Percentiles rank a stretch among this genome's conserved stretches.
These are phyloP conservation scores for Echeneis naucrates DNA, from an alignment of 2,797 vertebrate species.

Conservation along the genomic window DNA sequence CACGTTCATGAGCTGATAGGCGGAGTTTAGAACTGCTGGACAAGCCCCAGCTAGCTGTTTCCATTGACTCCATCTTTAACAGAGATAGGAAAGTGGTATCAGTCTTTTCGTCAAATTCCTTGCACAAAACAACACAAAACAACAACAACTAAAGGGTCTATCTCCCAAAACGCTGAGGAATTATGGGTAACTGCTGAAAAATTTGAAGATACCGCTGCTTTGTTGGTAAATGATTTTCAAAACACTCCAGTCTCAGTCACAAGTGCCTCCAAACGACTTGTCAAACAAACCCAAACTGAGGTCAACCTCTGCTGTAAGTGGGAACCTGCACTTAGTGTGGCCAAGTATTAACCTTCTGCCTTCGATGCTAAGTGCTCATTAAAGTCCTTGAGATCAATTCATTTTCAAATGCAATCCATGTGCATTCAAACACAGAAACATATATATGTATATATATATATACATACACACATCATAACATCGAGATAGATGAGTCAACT, in stretches of 20 bases:
- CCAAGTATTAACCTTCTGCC: slow-evolving; percentile 51
- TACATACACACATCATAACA: slow-evolving; percentile 56
- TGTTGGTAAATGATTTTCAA: slow-evolving; percentile 16
- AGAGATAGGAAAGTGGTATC: not conserved
- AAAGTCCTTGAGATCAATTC: slow-evolving; percentile 71
- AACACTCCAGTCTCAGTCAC: not conserved
- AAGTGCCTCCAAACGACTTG: slow-evolving; percentile 4
- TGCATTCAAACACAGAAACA: slow-evolving; percentile 65
- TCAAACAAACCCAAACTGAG: slow-evolving; percentile 16
- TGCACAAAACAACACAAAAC: not conserved
- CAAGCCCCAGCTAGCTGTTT: not conserved
- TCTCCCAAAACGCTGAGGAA: slow-evolving; percentile 21
- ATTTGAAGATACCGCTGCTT: slow-evolving; percentile 28
- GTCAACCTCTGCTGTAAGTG: slow-evolving; percentile 46
- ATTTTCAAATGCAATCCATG: slow-evolving; percentile 62
- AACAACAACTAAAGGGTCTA: not conserved
- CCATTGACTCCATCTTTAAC: not conserved
- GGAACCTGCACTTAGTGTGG: slow-evolving; percentile 66
- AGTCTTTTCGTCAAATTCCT: not conserved
- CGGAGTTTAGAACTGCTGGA: not conserved
- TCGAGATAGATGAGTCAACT: slow-evolving; percentile 58
- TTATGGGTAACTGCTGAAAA: slow-evolving; percentile 22
- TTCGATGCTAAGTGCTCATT: slow-evolving; percentile 69
- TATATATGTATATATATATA: too few species aligned
- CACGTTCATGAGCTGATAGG: not conserved